These are phyloP conservation scores for Apodemia hepburni DNA, from an alignment of 2,888 invertebrate species.

Conservation along the genomic window DNA sequence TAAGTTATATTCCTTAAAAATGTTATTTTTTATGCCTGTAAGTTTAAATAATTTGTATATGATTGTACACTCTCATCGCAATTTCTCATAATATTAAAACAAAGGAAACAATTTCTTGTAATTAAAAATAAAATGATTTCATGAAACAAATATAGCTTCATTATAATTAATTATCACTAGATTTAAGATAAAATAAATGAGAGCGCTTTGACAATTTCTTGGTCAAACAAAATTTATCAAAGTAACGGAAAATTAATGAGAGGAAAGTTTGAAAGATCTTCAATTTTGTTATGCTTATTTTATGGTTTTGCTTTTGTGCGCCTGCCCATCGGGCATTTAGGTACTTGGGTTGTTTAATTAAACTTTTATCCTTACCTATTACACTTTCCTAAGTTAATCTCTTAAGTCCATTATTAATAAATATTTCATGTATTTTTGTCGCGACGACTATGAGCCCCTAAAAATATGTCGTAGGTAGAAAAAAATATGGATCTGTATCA, in stretches of 20 bases:
- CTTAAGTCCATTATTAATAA: neutral
- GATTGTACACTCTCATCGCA: too few species aligned
- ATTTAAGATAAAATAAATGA: conserved; percentile 2
- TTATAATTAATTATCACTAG: conserved; percentile 3
- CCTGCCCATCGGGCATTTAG: neutral
- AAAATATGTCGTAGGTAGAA: too few species aligned
- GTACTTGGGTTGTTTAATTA: neutral
- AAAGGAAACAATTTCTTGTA: too few species aligned
- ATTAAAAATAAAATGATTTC: neutral
- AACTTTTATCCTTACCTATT: neutral
- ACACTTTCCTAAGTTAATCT: neutral
- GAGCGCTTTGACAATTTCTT: conserved; percentile 10
- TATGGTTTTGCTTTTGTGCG: neutral
- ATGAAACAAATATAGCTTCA: neutral
- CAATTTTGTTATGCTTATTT: conserved; percentile 9
- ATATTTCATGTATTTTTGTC: too few species aligned
- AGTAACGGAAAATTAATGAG: conserved; percentile 11
- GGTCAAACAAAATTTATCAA: conserved; percentile 12
- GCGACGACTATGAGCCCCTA: too few species aligned
- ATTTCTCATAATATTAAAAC: too few species aligned
- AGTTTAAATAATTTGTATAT: too few species aligned
- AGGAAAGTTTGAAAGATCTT: conserved; percentile 8
- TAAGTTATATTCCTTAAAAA: too few species aligned
- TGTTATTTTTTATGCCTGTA: too few species aligned
- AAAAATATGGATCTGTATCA: too few species aligned